Base-by-base conservation (phyloP, 2,888 invertebrate species). In the Diabrotica balteata region DNA sequence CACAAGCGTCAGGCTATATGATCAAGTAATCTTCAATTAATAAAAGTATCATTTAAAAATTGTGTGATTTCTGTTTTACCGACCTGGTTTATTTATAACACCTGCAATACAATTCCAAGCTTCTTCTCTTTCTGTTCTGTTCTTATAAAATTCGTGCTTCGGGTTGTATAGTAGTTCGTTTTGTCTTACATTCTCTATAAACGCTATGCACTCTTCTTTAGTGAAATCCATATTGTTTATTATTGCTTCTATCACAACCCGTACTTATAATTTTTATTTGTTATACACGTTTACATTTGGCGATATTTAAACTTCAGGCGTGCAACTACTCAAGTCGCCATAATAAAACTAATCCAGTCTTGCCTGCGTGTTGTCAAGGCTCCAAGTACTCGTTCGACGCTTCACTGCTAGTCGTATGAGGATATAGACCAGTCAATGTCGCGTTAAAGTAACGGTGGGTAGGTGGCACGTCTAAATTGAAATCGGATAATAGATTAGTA, bases 141-240 rank as follows among this genome's bases (percentile, higher is more conserved):
- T 58, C 57, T 66, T 68, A 51, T 68, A 68, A 22, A 52, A 42
- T 22, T 58, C 49, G 58, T 66, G 52, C 43, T 52, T 22, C 17
- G 68, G 68, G 10, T 68, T 65, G 54, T 68, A 68, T 17, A 68
- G 45, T 8, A 58, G 50, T 45, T 61, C 61, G 55, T 58, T 62
- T 32, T 66, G 50, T 11, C 49, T 58, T 11, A 68, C 53, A 4
- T 53, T 53, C 10, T 66, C 47, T 7, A 68, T 68, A 22, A 68
- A 43, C 7, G 50, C 46, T 17, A 68, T 50, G 46, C 62, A 68
- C 54, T 68, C 65, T 49, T 68, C 68, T n/a, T 59, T 49, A 22
- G 62, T 68, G 54, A 68, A 68, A 7, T 57, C 55, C 55, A 57
- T 57, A 11, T 43, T 47, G 32, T 47, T 47, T 9, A 47, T 10